Base-by-base conservation (phyloP, 2,888 invertebrate genomes). In the Leptinotarsa haldemani region DNA sequence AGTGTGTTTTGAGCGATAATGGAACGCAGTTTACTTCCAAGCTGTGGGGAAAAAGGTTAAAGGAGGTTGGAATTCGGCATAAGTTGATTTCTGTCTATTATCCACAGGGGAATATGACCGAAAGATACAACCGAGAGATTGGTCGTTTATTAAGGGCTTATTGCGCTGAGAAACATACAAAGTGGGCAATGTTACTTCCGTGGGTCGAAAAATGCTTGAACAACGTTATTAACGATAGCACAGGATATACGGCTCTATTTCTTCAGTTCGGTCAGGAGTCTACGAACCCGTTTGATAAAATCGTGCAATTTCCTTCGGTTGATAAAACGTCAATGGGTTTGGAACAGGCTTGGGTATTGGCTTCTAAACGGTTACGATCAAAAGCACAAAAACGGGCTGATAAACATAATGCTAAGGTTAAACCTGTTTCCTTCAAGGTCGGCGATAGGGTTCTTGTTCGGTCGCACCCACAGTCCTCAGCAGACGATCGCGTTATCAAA, bases 1-100 rank as follows among this genome's bases (percentile, higher is more conserved):
- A 71, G 64, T 72, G 70, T 7, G 75, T 82, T 15, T 74, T 82
- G 9, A 76, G 76, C 9, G 80, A 79, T 64, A 81, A 81, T 71
- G 80, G 79, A 16, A 71, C 80, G 0, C 79, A 81, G 25, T 77
- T 81, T 46, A 3, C 13, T 16, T 53, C 66, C 1, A 9, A n/a
- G 4, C n/a, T 56, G 13, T 65, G 64, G 53, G 65, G 58, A 30
- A 16, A 52, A 46, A 70, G 30, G 7, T 30, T 30, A 7, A 7
- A 30, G 5, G 30, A 30, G 30, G 30, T 7, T 30, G 30, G 30
- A 30, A 30, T 30, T 7, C 5, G 30, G 30, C 30, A 30, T 30
- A 30, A 30, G 7, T 30, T 30, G 30, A 30, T 20, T 66, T 69
- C 48, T 18, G 70, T 58, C 7, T 69, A 73, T 58, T 73, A 69